Base-by-base conservation (phyloP, 1,140 invertebrate genomes). In the Listronotus oregonensis region DNA sequence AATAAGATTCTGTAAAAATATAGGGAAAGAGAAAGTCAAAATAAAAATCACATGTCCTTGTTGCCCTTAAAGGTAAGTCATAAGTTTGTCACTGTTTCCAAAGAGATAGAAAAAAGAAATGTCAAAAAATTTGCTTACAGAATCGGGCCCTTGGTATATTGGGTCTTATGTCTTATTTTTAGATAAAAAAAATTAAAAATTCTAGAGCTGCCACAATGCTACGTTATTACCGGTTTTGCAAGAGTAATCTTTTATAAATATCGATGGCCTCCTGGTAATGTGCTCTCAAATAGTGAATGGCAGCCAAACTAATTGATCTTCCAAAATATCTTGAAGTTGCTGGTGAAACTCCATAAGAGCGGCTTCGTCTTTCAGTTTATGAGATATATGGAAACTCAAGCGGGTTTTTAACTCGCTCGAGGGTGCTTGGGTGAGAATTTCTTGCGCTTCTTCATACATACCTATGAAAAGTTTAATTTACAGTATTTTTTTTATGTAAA, bases 261-360 rank as follows among this genome's bases (percentile, higher is more conserved):
- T 99, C 97, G 71, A 99, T 98, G 18, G 97, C 96, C 81, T 99
- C 97, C 80, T 99, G 96, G 80, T 98, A 99, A 79, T 99, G 96
- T 39, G 91, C 90, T 39, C 96, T 84, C 44, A 99, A 82, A 78
- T 97, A 99, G 79, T 99, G 95, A 72, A 99, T 95, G 0, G 96
- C 94, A 3, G 97, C 97, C 39, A 99, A 80, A 71, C 94, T 96
- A 99, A 82, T 80, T 98, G 96, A 82, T 99, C 96, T 81, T 98
- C 94, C 10, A 95, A 86, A 4, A 92, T 86, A 75, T 97, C 93
- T 64, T 93, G 87, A 9, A 99, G 80, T 67, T 90, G 87, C 54
- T 93, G 88, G 78, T 96, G 92, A 66, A 91, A 86, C 54, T 88
- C 85, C 85, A 92, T 90, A 66, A 96, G 80, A 49, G 88, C 85